Percentiles rank a stretch among this genome's conserved stretches.
Conservation (phyloP, 2,888 invertebrate species). For the Brassicogethes aeneus region DNA sequence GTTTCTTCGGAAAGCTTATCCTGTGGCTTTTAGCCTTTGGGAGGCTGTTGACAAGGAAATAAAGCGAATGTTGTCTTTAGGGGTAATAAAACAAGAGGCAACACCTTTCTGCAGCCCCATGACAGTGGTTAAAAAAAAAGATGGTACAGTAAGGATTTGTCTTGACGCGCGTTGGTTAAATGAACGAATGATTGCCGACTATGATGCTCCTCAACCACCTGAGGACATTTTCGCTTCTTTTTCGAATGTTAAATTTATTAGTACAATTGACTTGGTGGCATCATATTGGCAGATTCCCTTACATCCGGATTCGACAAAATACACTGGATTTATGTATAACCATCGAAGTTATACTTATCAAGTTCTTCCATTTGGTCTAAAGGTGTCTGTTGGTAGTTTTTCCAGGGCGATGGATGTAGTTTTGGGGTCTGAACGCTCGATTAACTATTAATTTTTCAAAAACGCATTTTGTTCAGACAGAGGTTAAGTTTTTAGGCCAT, state of each 20-base stretch:
- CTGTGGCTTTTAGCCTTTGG: not conserved
- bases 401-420: constrained; percentile 1
- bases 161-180: constrained; percentile 27
- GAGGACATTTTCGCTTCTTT: constrained; percentile 20
- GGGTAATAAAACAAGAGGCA: constrained; percentile 24
- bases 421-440: constrained; percentile 7
- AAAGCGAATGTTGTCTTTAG: constrained; percentile 21
- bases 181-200: too few relatives aligned
- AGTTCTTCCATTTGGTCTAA: constrained; percentile 4
- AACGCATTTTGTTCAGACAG: constrained; percentile 12
- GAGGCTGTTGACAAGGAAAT: constrained; percentile 8
- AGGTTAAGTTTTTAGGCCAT: constrained; percentile 16
- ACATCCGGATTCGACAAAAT: not conserved
- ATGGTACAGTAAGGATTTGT: constrained; percentile 25
- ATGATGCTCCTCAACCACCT: constrained; percentile 18
- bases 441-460: constrained; percentile 19
- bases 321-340: constrained; percentile 1
- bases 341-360: constrained; percentile 1
- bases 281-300: constrained; percentile 5
- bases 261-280: not conserved
- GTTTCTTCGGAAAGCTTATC: not conserved
- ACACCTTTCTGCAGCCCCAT: constrained; percentile 28
- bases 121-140: constrained; percentile 23
- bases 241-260: constrained; percentile 12
- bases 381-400: constrained; percentile 2